Percentiles rank a stretch among this genome's conserved stretches.
Conservation (phyloP, 2,797 vertebrate genomes). For the Borostomias antarcticus region DNA sequence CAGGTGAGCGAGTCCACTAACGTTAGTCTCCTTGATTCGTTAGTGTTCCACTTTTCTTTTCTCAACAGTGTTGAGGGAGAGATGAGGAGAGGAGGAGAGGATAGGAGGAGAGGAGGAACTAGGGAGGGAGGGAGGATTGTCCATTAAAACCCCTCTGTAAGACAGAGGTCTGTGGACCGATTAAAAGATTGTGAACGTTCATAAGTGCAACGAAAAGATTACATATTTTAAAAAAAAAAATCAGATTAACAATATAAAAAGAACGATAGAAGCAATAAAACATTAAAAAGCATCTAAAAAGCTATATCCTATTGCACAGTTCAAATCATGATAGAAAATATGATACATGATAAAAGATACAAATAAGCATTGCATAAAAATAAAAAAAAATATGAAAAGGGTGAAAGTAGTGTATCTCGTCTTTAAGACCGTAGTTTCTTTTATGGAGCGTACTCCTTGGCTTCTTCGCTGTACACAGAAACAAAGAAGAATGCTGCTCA, state of each 20-base stretch:
- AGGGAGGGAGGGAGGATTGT: slow-evolving; percentile 37
- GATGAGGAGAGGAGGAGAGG: slow-evolving; percentile 27
- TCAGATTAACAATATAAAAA: slow-evolving; percentile 47
- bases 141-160: slow-evolving; percentile 39
- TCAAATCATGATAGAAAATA: slow-evolving; percentile 83
- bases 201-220: slow-evolving; percentile 73
- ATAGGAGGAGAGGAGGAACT: slow-evolving; percentile 38
- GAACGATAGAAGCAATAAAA: slow-evolving; percentile 11
- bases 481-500: slow-evolving; percentile 37
- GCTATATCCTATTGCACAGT: slow-evolving; percentile 95
- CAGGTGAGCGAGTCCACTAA: slow-evolving; percentile 1
- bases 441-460: slow-evolving; percentile 49
- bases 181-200: slow-evolving; percentile 67
- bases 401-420: slow-evolving; percentile 81
- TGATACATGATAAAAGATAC: slow-evolving; percentile 76
- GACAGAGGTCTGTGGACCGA: slow-evolving; percentile 49
- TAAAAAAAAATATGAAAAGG: slow-evolving; percentile 61
- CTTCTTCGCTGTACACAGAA: slow-evolving; percentile 33
- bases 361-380: slow-evolving; percentile 76
- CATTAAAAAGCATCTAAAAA: slow-evolving; percentile 77
- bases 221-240: slow-evolving; percentile 51
- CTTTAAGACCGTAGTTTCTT: slow-evolving; percentile 80
- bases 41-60: slow-evolving; percentile 18
- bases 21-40: not conserved
- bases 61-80: slow-evolving; percentile 20